Evolutionary conservation across 2,888 invertebrate genomes (phyloP).

Genomic region (Oeneis ivallda): DNA sequence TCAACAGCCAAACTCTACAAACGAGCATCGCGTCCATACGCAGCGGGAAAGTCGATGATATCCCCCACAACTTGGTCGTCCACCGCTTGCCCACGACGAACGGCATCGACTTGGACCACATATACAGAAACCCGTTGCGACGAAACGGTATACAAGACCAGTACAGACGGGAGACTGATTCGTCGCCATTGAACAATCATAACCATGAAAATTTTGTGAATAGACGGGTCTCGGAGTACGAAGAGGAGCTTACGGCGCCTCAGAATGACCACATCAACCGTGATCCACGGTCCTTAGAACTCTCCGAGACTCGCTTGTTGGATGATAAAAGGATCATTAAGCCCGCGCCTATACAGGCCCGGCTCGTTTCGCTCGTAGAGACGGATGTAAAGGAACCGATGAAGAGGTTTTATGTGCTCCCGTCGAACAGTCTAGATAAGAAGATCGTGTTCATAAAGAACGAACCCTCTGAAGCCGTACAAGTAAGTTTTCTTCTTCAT

Average conservation of each 20-base stretch:
- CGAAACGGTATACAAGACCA: conserved; percentile 69
- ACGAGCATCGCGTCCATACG: conserved; percentile 60
- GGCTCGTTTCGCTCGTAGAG: conserved; percentile 65
- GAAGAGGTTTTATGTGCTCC: conserved; percentile 71
- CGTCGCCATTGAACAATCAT: conserved; percentile 57
- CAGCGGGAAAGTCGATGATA: conserved; percentile 53
- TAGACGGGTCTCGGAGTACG: conserved; percentile 69
- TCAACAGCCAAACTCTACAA: conserved; percentile 51
- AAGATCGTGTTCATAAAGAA: conserved; percentile 85
- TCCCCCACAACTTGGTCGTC: conserved; percentile 68
- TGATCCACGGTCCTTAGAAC: conserved; percentile 55
- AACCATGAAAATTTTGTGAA: conserved; percentile 64
- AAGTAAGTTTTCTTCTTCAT: conserved; percentile 52
- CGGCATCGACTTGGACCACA: conserved; percentile 70
- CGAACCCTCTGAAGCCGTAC: conserved; percentile 76
- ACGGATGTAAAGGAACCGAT: conserved; percentile 62
- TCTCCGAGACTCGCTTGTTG: conserved; percentile 61
- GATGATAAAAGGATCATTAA: conserved; percentile 71
- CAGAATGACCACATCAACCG: conserved; percentile 53
- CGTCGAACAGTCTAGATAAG: conserved; percentile 78
- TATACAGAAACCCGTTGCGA: conserved; percentile 52
- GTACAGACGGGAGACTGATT: conserved; percentile 60
- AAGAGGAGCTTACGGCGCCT: conserved; percentile 63
- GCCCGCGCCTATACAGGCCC: conserved; percentile 69
- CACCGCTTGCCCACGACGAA: conserved; percentile 59